A percentile compares a stretch with the other conserved stretches of the same genome.
phyloP scores from a whole-genome alignment of 2,888 invertebrate species.

The Pollenia amentaria region DNA sequence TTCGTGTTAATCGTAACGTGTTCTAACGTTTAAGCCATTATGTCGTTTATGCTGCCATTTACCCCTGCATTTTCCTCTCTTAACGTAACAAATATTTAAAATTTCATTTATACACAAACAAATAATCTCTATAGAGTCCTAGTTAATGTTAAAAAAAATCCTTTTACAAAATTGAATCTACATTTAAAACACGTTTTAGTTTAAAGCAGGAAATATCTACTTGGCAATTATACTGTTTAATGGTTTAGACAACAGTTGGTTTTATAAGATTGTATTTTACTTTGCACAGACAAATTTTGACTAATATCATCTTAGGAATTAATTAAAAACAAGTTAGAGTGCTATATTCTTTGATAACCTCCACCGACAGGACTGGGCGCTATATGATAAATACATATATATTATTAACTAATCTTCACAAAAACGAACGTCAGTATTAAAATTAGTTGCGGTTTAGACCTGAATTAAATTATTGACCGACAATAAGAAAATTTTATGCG shows the following conservation, averaged over 20 bases:
- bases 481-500: too few relatives aligned
- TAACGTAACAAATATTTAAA: slow-evolving; percentile 66
- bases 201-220: slow-evolving; percentile 59
- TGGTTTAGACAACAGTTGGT: slow-evolving; percentile 69
- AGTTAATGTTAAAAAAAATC: slow-evolving; percentile 16
- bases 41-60: slow-evolving; percentile 61
- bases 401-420: too few relatives aligned
- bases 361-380: too few relatives aligned
- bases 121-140: slow-evolving; percentile 2
- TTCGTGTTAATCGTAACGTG: slow-evolving; percentile 78
- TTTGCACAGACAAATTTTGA: neutral
- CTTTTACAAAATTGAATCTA: slow-evolving; percentile 7
- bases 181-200: slow-evolving; percentile 68
- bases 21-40: slow-evolving; percentile 70
- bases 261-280: slow-evolving; percentile 16
- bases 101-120: slow-evolving; percentile 64
- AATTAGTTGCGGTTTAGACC: too few relatives aligned
- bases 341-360: too few relatives aligned
- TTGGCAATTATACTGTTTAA: slow-evolving; percentile 67
- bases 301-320: slow-evolving; percentile 46
- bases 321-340: too few relatives aligned
- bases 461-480: too few relatives aligned
- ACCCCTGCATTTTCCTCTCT: slow-evolving; percentile 19
- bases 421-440: too few relatives aligned
- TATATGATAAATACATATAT: too few relatives aligned